Percentiles rank a stretch among this genome's conserved stretches.
Evolutionary conservation across 2,113 vertebrate genomes (phyloP).

Genomic region (Gnathonemus longibarbis): DNA sequence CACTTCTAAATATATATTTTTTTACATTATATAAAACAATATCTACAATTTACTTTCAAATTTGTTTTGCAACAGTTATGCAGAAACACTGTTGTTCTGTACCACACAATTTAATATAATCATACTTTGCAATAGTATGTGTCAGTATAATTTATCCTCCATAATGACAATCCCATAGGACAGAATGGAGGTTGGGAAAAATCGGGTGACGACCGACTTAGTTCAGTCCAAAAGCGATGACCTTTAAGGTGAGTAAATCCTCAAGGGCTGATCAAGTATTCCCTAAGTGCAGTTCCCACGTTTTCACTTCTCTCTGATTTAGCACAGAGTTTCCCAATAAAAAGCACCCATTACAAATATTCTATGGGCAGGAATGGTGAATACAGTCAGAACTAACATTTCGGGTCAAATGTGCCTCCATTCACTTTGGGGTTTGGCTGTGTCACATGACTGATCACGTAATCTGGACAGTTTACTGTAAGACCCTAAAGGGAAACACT

Average conservation of each 20-base stretch:
- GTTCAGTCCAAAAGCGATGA: conserved; percentile 28
- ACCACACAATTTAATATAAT: conserved; percentile 42
- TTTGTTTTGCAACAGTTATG: conserved; percentile 48
- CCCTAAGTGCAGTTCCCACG: conserved; percentile 32
- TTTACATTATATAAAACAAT: conserved; percentile 62
- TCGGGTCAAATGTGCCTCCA: not conserved
- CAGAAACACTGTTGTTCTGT: conserved; percentile 49
- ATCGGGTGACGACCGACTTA: conserved; percentile 18
- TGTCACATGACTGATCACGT: conserved; percentile 35
- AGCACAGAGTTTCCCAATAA: not conserved
- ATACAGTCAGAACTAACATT: conserved; percentile 23
- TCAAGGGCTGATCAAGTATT: conserved; percentile 31
- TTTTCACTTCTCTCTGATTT: conserved; percentile 25
- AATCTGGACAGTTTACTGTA: conserved; percentile 36
- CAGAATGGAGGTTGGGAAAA: conserved; percentile 31
- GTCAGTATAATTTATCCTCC: conserved; percentile 31
- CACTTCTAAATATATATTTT: conserved; percentile 51
- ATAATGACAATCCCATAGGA: conserved; percentile 30
- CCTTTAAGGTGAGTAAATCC: not conserved
- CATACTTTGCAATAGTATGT: conserved; percentile 35
- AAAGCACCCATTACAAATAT: conserved; percentile 16
- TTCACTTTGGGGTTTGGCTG: not conserved
- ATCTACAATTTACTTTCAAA: conserved; percentile 44
- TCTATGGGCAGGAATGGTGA: conserved; percentile 2
- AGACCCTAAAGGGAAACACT: not conserved